Evolutionary conservation across 2,113 vertebrate species (phyloP), one percentile per base, ranked within the genome.

Genomic region (Sceloporus tristichus): DNA sequence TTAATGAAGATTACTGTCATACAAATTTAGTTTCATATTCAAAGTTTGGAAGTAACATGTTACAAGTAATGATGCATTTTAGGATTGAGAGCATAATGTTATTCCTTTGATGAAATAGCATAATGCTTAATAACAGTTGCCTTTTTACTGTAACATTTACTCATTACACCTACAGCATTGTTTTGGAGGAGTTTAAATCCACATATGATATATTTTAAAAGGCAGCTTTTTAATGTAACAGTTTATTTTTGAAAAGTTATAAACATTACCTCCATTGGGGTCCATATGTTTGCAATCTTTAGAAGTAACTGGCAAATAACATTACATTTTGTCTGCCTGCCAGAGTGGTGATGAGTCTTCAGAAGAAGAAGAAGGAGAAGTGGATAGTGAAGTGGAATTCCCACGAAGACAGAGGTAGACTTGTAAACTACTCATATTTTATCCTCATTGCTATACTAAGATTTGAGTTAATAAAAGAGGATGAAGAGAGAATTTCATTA

Each of bases 321-420:
- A 71, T 21, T 21, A 0, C 79, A 84, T 85, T 87, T 71, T 93
- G 81, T 71, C 93, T 93, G 77, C 74, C 88, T 90, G 87, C 91
- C 96, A 99, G 98, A 98, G 96, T 0, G 98, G 98, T 6, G 98
- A 99, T 42, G 98, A 99, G 88, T 99, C 99, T 4, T 99, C 99
- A 10, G 99, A 99, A 95, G 98, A 99, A 93, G 99, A 99, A 91
- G 99, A 99, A 94, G 99, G 99, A 0, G 99, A 99, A 96, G 99
- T 99, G 73, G 99, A 99, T 90, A 99, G 99, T 92, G 99, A 99
- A 96, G 98, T 99, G 90, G 99, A 99, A 94, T 99, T 99, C 96
- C 99, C 99, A 94, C 97, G 98, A 95, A 98, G 99, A 95, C 99
- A 97, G 95, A 99, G 98, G 98, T 99, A 81, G 27, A 71, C 27